Base-by-base conservation (phyloP, 2,888 invertebrate species). In the Torymus texanus region DNA sequence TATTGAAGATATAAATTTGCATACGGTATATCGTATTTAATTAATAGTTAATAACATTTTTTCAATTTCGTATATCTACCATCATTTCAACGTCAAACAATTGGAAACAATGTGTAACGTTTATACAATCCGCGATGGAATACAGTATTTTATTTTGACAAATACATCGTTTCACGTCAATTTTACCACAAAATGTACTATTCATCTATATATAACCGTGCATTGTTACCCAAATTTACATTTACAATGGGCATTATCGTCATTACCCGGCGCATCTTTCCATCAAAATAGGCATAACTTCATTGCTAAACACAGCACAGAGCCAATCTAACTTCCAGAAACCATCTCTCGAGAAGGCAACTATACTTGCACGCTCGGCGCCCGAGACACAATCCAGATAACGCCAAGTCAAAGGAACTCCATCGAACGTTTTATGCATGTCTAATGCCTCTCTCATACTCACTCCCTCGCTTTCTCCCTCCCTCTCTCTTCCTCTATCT, bases 271-370 rank as follows among this genome's bases (percentile, higher is more conserved):
- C 14, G 67, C 50, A 55, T n/a, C 13, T 12, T 62, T 55, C 68
- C 58, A 29, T 51, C 59, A 59, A 58, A 65, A 72, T 78, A 66
- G 55, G 61, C 56, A 62, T 78, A 73, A 62, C 56, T 78, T 55
- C 55, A 67, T 78, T 73, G 55, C 67, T n/a, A 73, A 78, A 24
- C 73, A 73, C 62, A 56, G 66, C 58, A 24, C 55, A 73, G 62
- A 50, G 8, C 16, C 73, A 73, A 78, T 78, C 78, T 72, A 78
- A 78, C 66, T 78, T 78, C 24, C 2, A 62, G 41, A 62, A 62
- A 62, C 4, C n/a, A 72, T 14, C 14, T 16, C 12, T 8, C 8
- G 41, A 41, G 41, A 51, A 58, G 65, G 12, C 58, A 18, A 65
- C 13, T 8, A 41, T 41, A 41, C 29, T 29, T 29, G 29, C 29